Conservation (phyloP, 2,113 vertebrate genomes). For the Sarotherodon lohbergeri region DNA sequence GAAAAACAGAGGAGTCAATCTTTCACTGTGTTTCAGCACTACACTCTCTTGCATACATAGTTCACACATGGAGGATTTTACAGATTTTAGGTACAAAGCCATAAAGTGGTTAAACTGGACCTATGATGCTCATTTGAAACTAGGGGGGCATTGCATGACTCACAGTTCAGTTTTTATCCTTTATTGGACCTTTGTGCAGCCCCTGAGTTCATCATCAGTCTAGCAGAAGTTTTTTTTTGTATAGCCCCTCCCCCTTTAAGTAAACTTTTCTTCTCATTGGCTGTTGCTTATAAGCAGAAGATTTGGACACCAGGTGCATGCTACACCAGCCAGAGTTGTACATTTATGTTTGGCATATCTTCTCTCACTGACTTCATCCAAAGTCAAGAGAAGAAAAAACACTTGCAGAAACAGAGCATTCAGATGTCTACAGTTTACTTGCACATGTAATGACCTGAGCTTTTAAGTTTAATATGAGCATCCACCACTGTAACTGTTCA, state of each 20-base stretch:
- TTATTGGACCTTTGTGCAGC: not conserved
- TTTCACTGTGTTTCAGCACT: not conserved
- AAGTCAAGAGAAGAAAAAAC: not conserved
- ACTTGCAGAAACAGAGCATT: not conserved
- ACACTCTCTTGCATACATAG: not conserved
- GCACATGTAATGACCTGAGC: not conserved
- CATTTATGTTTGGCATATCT: not conserved
- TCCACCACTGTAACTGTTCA: not conserved
- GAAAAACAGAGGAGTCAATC: not conserved
- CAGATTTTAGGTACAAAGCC: not conserved
- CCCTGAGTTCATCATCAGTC: accelerated
- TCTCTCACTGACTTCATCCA: not conserved
- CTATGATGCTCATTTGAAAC: not conserved
- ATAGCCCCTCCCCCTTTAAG: not conserved
- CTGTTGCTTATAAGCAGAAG: not conserved
- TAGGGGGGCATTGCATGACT: not conserved
- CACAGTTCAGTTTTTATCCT: not conserved
- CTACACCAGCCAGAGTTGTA: not conserved
- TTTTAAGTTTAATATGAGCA: not conserved
- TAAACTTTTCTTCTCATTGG: not conserved
- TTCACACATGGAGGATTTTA: not conserved
- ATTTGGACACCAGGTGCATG: not conserved
- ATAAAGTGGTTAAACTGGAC: not conserved
- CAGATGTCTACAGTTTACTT: not conserved
- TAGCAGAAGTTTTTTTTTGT: not conserved